phyloP scores from a whole-genome alignment of 2,888 invertebrate genomes.

The Margaritifera margaritifera region DNA sequence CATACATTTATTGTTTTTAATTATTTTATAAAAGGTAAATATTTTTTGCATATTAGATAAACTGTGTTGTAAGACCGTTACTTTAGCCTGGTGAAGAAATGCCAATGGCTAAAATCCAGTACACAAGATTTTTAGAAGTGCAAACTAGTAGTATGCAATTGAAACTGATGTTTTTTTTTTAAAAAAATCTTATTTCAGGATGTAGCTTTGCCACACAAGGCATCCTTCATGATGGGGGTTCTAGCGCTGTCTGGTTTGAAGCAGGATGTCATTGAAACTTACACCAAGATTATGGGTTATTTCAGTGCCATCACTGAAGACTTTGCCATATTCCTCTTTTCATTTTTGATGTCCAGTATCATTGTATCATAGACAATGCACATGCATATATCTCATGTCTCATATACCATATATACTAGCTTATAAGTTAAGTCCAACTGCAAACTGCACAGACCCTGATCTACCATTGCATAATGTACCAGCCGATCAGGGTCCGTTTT shows the following conservation, averaged over 20 bases:
- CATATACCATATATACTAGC: neutral
- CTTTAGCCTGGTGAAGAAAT: too few relatives aligned
- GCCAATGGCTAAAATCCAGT: too few relatives aligned
- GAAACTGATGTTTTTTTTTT: neutral
- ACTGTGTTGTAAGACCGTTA: too few relatives aligned
- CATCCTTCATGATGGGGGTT: constrained; percentile 51
- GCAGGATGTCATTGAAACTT: constrained; percentile 44
- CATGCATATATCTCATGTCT: too few relatives aligned
- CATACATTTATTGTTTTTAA: too few relatives aligned
- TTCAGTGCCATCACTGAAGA: constrained; percentile 53
- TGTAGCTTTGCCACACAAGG: constrained; percentile 44
- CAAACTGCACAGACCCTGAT: too few relatives aligned
- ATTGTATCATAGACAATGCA: constrained; percentile 17
- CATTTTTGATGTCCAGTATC: constrained; percentile 48
- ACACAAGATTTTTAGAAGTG: too few relatives aligned
- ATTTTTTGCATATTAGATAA: too few relatives aligned
- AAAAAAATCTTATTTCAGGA: constrained; percentile 42
- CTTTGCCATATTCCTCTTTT: constrained; percentile 58
- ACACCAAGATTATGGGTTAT: constrained; percentile 56
- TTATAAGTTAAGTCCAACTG: neutral
- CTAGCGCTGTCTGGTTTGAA: constrained; percentile 62
- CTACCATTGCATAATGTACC: too few relatives aligned
- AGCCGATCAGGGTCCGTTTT: too few relatives aligned
- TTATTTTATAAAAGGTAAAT: too few relatives aligned
- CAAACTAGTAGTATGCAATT: too few relatives aligned